Evolutionary conservation across 2,888 invertebrate species (phyloP).

Genomic region (Phoenoteleia sp.): DNA sequence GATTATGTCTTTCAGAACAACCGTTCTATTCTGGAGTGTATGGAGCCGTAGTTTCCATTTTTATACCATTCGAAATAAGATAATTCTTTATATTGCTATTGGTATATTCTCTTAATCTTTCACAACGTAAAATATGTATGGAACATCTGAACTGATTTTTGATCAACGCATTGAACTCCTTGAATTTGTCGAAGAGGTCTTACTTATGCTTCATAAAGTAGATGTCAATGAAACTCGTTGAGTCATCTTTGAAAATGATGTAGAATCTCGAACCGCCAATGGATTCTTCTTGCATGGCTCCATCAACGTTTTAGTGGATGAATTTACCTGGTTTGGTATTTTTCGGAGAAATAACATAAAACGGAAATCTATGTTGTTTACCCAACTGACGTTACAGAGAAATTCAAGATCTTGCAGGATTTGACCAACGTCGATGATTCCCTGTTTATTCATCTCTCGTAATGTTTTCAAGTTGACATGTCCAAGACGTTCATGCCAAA

Average conservation of each 20-base stretch:
- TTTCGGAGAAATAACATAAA: slow-evolving; percentile 12
- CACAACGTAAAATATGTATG: neutral
- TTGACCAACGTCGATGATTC: neutral
- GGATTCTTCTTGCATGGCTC: slow-evolving; percentile 21
- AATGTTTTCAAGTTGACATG: neutral
- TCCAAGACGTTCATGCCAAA: slow-evolving; percentile 25
- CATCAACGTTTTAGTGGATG: slow-evolving; percentile 51
- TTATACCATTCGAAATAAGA: neutral
- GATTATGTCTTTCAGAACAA: slow-evolving; percentile 5
- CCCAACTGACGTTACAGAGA: slow-evolving; percentile 58
- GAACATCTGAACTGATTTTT: neutral
- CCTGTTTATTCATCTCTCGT: neutral
- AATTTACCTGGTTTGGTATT: slow-evolving; percentile 37
- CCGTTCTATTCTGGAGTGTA: slow-evolving; percentile 16
- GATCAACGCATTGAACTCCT: neutral
- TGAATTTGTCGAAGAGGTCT: neutral
- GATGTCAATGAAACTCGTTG: neutral
- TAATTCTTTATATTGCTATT: slow-evolving; percentile 1
- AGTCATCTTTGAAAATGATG: slow-evolving; percentile 1
- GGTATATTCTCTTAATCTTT: neutral
- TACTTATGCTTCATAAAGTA: slow-evolving; percentile 5
- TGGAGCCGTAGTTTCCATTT: neutral
- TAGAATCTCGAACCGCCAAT: neutral
- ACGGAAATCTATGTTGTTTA: slow-evolving; percentile 51
- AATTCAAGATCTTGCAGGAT: slow-evolving; percentile 19